These are phyloP conservation scores for Polydrusus tereticollis DNA, from an alignment of 2,888 invertebrate species.

Conservation along the genomic window DNA sequence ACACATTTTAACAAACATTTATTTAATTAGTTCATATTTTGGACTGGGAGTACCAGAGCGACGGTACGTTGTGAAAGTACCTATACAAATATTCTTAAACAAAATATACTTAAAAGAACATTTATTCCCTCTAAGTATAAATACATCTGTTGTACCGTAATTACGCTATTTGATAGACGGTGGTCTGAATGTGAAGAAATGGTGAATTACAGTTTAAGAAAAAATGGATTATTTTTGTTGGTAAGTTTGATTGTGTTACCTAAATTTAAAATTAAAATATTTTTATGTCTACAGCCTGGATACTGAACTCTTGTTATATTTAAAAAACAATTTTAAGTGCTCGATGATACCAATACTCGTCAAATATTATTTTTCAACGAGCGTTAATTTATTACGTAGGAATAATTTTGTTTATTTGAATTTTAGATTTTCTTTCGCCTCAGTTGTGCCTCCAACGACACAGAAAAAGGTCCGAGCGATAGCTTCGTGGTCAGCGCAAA, in stretches of 20 bases:
- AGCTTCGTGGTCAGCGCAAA: slow-evolving; percentile 43
- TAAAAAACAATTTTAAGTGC: too few species aligned
- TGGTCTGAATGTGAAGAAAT: slow-evolving; percentile 9
- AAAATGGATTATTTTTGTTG: slow-evolving; percentile 11
- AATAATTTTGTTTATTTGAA: background rate
- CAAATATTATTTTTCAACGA: too few species aligned
- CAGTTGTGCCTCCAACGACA: background rate
- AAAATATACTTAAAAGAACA: background rate
- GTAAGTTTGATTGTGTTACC: slow-evolving; percentile 17
- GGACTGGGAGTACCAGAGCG: background rate
- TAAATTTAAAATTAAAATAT: too few species aligned
- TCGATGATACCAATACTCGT: too few species aligned
- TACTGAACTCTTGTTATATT: too few species aligned
- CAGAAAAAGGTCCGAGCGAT: slow-evolving; percentile 1
- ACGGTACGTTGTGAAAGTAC: slow-evolving; percentile 38
- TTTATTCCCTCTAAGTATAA: slow-evolving; percentile 20
- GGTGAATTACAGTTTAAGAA: background rate
- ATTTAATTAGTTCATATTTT: slow-evolving; percentile 24
- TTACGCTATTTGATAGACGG: slow-evolving; percentile 35
- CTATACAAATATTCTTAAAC: slow-evolving; percentile 3
- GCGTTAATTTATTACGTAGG: background rate
- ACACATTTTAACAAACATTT: slow-evolving; percentile 28
- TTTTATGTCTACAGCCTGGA: too few species aligned
- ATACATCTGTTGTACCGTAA: slow-evolving; percentile 22
- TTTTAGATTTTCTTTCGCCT: slow-evolving; percentile 14